Evolutionary conservation across 2,888 invertebrate genomes (phyloP).

Genomic region (Melieria crassipennis): DNA sequence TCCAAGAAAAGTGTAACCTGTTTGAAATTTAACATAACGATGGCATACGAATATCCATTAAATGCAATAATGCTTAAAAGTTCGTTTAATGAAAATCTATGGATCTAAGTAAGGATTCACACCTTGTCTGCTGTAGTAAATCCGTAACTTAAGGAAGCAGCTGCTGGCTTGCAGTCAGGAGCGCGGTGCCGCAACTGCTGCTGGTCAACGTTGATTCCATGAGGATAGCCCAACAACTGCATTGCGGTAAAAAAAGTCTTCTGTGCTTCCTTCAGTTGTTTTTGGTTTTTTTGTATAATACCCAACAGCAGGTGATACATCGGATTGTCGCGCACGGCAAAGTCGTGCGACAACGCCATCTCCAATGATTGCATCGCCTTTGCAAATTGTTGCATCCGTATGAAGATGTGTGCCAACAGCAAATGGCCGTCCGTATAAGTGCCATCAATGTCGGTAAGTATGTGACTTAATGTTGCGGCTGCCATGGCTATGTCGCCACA

Average conservation of each 20-base stretch:
- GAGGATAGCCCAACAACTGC: constrained; percentile 69
- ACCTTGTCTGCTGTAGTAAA: constrained; percentile 81
- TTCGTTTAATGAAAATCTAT: too few relatives aligned
- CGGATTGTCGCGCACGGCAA: constrained; percentile 90
- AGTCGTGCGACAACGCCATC: constrained; percentile 90
- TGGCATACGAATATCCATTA: too few relatives aligned
- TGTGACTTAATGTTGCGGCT: constrained; percentile 75
- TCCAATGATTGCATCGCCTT: constrained; percentile 89
- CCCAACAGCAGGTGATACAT: constrained; percentile 90
- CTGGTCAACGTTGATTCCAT: constrained; percentile 45
- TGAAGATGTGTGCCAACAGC: constrained; percentile 85
- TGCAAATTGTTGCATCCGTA: constrained; percentile 75
- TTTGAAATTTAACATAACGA: too few relatives aligned
- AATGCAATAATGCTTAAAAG: too few relatives aligned
- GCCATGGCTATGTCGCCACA: constrained; percentile 81
- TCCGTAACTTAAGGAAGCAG: constrained; percentile 40
- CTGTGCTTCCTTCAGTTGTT: constrained; percentile 76
- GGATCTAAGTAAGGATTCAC: too few relatives aligned
- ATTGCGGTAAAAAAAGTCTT: constrained; percentile 81
- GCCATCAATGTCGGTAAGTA: constrained; percentile 79
- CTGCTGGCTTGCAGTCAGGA: not conserved
- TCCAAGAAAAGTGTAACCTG: constrained; percentile 80
- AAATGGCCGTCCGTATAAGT: constrained; percentile 86
- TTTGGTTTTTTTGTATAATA: constrained; percentile 80
- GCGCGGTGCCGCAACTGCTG: constrained; percentile 49